Conservation (phyloP, 2,888 invertebrate genomes). For the Sympetrum striolatum region DNA sequence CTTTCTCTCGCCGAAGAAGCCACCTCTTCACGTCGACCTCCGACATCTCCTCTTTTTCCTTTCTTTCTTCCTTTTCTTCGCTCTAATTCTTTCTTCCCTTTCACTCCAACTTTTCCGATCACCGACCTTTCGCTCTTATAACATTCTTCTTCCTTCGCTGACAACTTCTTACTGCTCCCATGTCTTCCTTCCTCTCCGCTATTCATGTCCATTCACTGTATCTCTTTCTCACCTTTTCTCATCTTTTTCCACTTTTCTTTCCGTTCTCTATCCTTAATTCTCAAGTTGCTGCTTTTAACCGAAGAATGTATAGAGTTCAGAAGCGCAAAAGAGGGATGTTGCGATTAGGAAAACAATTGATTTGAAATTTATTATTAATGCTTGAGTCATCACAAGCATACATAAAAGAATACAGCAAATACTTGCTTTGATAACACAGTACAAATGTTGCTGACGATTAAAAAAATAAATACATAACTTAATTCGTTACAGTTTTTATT, state of each 20-base stretch:
- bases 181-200: not conserved
- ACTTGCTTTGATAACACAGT: too few species aligned
- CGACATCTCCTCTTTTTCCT: not conserved
- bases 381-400: too few species aligned
- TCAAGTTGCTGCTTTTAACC: too few species aligned
- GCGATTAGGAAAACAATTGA: too few species aligned
- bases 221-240: not conserved
- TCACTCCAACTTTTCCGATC: constrained; percentile 9
- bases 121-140: constrained; percentile 15
- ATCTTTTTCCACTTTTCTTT: not conserved
- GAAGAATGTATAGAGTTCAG: too few species aligned
- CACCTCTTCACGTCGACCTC: not conserved
- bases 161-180: not conserved
- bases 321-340: too few species aligned
- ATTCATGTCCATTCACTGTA: not conserved
- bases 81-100: not conserved
- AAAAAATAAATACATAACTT: too few species aligned
- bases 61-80: not conserved
- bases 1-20: not conserved
- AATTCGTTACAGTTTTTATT: too few species aligned
- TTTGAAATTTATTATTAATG: too few species aligned
- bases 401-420: too few species aligned
- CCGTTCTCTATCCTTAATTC: not conserved
- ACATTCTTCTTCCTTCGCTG: not conserved
- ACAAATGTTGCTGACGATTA: too few species aligned